Base-by-base conservation (phyloP, 35 echinoderm and acorn worm species). In the Apostichopus parvimensis region DNA sequence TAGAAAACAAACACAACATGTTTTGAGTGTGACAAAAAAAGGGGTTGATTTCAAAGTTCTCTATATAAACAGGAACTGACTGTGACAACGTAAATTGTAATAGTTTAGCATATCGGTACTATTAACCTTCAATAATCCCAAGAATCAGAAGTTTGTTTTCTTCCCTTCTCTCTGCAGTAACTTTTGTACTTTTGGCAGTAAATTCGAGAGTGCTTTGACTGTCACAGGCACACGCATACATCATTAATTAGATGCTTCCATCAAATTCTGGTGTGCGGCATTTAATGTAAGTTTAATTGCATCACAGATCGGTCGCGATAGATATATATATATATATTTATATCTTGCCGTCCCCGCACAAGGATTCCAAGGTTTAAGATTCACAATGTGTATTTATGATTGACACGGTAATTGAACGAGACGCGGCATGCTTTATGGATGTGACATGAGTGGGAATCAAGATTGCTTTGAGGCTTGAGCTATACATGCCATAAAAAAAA, bases 1-100 rank as follows among this genome's bases (percentile, higher is more conserved):
- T 75, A 75, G 71, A 75, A 75, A 75, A 75, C 71, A 75, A 75
- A 75, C 15, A 75, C 17, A n/a, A 75, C 71, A 75, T 75, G 71
- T 75, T 75, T 75, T 24, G 71, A 75, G 71, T 75, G 71, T 7
- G n/a, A 14, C 71, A 4, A 22, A 68, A 3, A 68, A 75, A 8
- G 17, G 20, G 71, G 17, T 75, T 20, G 14, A 75, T 75, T 75
- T 75, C 21, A 13, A 75, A 75, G 34, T 45, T 45, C 34, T 45
- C 71, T 20, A 75, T 18, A 75, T 75, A 61, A 61, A 61, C 58
- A 61, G 58, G 7, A 61, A 8, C 7, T 4, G 34, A 8, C 7
- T 4, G 34, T 45, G 34, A 4, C 34, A 45, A 45, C 34, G 3
- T 45, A 45, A 2, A 45, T 45, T 45, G 3, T 45, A 45, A 45